These are phyloP conservation scores for Brachionus plicatilis DNA, from an alignment of 1,140 invertebrate species.

Conservation along the genomic window DNA sequence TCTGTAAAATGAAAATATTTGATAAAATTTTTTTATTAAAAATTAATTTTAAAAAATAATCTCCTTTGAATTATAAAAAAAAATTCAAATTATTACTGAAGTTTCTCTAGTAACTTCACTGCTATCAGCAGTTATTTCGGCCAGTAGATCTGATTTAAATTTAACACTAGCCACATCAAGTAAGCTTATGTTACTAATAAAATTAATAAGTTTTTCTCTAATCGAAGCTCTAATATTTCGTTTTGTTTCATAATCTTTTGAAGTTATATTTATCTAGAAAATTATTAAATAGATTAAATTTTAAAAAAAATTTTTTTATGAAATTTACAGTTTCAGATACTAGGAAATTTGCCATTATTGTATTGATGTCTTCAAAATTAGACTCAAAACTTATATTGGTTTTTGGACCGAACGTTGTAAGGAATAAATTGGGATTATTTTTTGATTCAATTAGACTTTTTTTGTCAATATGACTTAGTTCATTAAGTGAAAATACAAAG, in stretches of 20 bases:
- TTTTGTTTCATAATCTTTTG: conserved; percentile 7
- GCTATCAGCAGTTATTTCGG: background rate
- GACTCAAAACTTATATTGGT: background rate
- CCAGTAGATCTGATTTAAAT: background rate
- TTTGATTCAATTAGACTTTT: background rate
- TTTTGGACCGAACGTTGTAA: conserved; percentile 26
- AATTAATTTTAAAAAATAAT: background rate
- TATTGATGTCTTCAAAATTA: background rate
- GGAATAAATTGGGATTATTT: background rate
- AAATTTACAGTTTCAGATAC: background rate
- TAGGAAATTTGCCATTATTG: background rate
- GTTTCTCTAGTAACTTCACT: conserved; percentile 20
- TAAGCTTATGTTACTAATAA: background rate
- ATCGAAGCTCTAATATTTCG: background rate
- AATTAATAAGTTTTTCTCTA: background rate
- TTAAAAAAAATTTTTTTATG: background rate
- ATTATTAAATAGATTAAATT: background rate
- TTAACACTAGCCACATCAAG: conserved; percentile 33
- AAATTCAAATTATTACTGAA: background rate
- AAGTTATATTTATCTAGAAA: background rate
- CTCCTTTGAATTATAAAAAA: background rate
- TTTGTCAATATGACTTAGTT: background rate
- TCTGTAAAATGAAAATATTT: background rate
- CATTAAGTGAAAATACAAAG: background rate
- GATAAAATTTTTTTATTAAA: background rate